These are phyloP conservation scores for Tetramorium bicarinatum DNA, from an alignment of 2,888 invertebrate species.

Conservation along the genomic window DNA sequence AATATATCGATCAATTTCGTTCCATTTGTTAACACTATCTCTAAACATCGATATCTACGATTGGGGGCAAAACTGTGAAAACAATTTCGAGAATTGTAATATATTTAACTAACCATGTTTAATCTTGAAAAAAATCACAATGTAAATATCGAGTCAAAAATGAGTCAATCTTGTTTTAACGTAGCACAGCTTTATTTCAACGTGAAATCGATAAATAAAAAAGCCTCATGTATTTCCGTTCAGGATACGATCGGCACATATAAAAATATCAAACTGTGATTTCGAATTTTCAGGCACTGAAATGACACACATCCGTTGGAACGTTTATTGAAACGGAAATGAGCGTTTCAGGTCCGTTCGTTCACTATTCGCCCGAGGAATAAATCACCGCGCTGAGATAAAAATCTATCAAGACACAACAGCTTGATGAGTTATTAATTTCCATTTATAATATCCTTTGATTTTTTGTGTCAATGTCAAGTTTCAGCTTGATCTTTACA, in stretches of 20 bases:
- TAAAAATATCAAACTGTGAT: slow-evolving; percentile 46
- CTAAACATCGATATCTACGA: background rate
- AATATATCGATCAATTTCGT: background rate
- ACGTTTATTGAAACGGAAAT: slow-evolving; percentile 49
- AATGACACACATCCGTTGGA: slow-evolving; percentile 29
- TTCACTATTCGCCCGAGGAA: background rate
- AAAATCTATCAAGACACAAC: background rate
- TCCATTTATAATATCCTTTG: background rate
- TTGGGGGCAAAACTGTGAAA: background rate
- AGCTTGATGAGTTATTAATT: background rate
- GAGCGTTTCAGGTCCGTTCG: slow-evolving; percentile 32
- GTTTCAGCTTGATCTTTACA: background rate
- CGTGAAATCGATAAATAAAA: slow-evolving; percentile 32
- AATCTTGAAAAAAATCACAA: slow-evolving; percentile 4
- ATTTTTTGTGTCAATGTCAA: background rate
- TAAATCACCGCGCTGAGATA: slow-evolving; percentile 14
- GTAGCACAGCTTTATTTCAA: slow-evolving; percentile 9
- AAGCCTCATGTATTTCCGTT: slow-evolving; percentile 5
- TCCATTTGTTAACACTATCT: background rate
- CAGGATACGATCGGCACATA: background rate
- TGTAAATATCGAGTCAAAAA: slow-evolving; percentile 8
- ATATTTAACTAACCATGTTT: background rate
- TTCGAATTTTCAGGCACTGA: slow-evolving; percentile 41
- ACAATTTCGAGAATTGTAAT: background rate
- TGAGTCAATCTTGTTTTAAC: background rate